A percentile compares a stretch with the other conserved stretches of the same genome.
phyloP scores from a whole-genome alignment of 2,113 vertebrate species.

The Rafetus swinhoei region DNA sequence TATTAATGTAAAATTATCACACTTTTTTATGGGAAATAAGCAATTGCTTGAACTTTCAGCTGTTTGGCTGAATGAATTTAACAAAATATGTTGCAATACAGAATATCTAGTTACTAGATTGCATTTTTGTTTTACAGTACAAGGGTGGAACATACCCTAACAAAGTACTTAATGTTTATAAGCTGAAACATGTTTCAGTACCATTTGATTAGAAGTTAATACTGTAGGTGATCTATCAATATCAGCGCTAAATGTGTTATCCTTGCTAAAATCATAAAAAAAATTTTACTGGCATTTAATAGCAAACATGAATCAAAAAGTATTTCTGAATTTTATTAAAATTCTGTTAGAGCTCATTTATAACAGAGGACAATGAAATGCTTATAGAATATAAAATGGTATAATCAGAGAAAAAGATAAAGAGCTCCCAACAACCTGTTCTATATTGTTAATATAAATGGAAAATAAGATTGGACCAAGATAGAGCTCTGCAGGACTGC shows the following conservation, averaged over 20 bases:
- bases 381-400: constrained; percentile 10
- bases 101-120: constrained; percentile 6
- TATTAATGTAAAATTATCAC: background rate
- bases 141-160: background rate
- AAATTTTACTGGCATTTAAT: constrained; percentile 50
- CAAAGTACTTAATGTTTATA: constrained; percentile 24
- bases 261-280: constrained; percentile 49
- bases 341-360: constrained; percentile 53
- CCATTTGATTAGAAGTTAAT: constrained; percentile 48
- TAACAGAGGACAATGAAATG: constrained; percentile 52
- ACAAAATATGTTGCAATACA: background rate
- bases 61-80: constrained; percentile 21
- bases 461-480: constrained; percentile 50
- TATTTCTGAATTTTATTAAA: constrained; percentile 61
- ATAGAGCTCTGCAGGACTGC: constrained; percentile 19
- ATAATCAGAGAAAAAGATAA: constrained; percentile 50
- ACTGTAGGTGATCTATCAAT: constrained; percentile 10
- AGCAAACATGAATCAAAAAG: constrained; percentile 53
- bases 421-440: constrained; percentile 35
- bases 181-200: constrained; percentile 36
- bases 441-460: constrained; percentile 54
- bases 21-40: constrained; percentile 5
- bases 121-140: background rate
- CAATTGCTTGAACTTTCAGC: background rate
- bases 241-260: constrained; percentile 40